These are phyloP conservation scores for Tetropium fuscum DNA, from an alignment of 2,888 invertebrate genomes.

Conservation along the genomic window DNA sequence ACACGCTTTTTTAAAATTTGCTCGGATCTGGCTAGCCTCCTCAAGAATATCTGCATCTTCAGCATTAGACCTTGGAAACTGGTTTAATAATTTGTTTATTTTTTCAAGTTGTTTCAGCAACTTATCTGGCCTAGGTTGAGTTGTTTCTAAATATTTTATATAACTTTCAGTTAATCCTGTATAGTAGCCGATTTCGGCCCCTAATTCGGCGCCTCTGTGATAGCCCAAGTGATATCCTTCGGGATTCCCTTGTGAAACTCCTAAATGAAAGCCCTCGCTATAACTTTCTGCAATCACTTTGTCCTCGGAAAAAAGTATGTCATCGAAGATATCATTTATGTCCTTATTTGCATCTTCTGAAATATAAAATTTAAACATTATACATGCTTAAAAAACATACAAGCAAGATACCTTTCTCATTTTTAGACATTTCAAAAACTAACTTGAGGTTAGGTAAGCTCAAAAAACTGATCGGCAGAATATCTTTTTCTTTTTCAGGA, in stretches of 20 bases:
- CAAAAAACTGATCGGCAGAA: too few relatives aligned
- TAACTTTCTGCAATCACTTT: constrained; percentile 73
- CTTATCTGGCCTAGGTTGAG: constrained; percentile 69
- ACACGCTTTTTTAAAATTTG: constrained; percentile 77
- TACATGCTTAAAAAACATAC: neutral
- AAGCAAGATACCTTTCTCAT: constrained; percentile 10
- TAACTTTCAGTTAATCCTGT: constrained; percentile 70
- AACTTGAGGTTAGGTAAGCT: too few relatives aligned
- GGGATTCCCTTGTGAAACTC: constrained; percentile 72
- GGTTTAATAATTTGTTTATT: constrained; percentile 71
- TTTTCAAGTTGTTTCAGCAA: constrained; percentile 68
- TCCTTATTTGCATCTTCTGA: constrained; percentile 67
- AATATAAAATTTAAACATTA: neutral
- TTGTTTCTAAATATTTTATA: constrained; percentile 41
- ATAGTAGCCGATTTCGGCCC: constrained; percentile 83
- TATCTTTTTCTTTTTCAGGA: too few relatives aligned
- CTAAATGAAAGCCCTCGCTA: constrained; percentile 75
- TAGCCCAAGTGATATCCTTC: constrained; percentile 83
- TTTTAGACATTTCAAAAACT: too few relatives aligned
- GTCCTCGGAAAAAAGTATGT: constrained; percentile 79
- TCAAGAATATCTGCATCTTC: constrained; percentile 75
- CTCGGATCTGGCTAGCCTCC: constrained; percentile 73
- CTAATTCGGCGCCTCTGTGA: constrained; percentile 80
- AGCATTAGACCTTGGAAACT: constrained; percentile 76
- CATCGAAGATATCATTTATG: constrained; percentile 80